Evolutionary conservation across 1,140 invertebrate genomes (phyloP), one percentile per base, ranked within the genome.

Genomic region (Cydia strobilella): DNA sequence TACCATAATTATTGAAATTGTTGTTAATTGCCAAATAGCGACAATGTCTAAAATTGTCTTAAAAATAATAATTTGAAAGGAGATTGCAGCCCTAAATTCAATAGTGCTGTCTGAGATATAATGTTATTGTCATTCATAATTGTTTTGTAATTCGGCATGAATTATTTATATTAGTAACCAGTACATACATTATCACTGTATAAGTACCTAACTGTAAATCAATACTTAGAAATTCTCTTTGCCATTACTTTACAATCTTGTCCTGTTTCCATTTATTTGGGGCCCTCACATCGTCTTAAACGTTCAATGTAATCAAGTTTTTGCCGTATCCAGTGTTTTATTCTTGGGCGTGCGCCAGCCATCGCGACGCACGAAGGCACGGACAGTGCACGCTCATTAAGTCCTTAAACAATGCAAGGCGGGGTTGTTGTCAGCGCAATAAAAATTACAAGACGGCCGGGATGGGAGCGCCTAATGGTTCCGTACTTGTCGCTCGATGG

Each of bases 401-500:
- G 78, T 76, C 77, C 80, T 79, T 85, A 76, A 90, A 92, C 90
- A 92, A 92, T 90, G 85, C 78, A 84, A 88, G 90, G 90, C 80
- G 88, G 82, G 87, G 89, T 88, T 83, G 89, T 88, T 83, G 79
- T 83, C 74, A 80, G 76, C 76, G 85, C 80, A 88, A 86, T 86
- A 89, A 91, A 90, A 89, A 89, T 86, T 85, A 86, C 86, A 86
- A 90, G 84, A 89, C 81, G 78, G 69, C 78, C 83, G 86, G 87
- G 86, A 90, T 87, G 89, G 90, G 90, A 84, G 88, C 78, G 90
- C 82, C 89, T 86, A 90, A 88, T 87, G 77, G 82, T 84, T 77
- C 75, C 75, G 23, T 82, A 77, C 80, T 82, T 83, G 84, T 82
- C 80, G 81, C 82, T 77, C 77, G 83, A 78, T 87, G 78, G 72